These are phyloP conservation scores for Clunio marinus DNA, from an alignment of 2,888 invertebrate species.

Conservation along the genomic window DNA sequence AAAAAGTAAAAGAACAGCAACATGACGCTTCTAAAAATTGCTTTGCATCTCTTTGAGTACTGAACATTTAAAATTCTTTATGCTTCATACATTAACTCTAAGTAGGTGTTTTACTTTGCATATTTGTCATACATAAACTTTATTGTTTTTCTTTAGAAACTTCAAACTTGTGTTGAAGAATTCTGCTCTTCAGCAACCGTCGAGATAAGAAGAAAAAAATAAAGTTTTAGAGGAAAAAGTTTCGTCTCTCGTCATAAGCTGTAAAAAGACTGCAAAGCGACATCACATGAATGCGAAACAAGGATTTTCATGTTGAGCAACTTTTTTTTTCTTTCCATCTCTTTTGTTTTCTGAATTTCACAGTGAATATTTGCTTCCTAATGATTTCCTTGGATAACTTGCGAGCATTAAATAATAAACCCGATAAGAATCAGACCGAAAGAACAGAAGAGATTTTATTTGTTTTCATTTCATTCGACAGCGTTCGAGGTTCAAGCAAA, in stretches of 20 bases:
- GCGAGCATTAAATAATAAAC: conserved; percentile 4
- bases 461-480: conserved; percentile 23
- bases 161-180: too few species aligned
- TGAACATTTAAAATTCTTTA: not conserved
- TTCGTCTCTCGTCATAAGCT: too few species aligned
- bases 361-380: not conserved
- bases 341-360: too few species aligned
- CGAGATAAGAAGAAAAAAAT: too few species aligned
- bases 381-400: not conserved
- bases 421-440: not conserved
- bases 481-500: conserved; percentile 38
- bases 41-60: too few species aligned
- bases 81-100: not conserved
- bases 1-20: conserved; percentile 42
- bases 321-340: not conserved
- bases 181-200: too few species aligned
- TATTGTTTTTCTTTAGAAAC: conserved; percentile 22
- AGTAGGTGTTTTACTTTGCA: not conserved
- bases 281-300: too few species aligned
- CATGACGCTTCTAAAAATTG: too few species aligned
- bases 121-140: conserved; percentile 26
- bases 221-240: too few species aligned
- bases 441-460: not conserved
- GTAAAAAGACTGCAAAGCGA: too few species aligned
- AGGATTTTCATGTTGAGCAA: too few species aligned